A percentile compares a stretch with the other conserved stretches of the same genome.
These are phyloP conservation scores for Xiphias gladius DNA, from an alignment of 2,113 vertebrate species.

Conservation along the genomic window DNA sequence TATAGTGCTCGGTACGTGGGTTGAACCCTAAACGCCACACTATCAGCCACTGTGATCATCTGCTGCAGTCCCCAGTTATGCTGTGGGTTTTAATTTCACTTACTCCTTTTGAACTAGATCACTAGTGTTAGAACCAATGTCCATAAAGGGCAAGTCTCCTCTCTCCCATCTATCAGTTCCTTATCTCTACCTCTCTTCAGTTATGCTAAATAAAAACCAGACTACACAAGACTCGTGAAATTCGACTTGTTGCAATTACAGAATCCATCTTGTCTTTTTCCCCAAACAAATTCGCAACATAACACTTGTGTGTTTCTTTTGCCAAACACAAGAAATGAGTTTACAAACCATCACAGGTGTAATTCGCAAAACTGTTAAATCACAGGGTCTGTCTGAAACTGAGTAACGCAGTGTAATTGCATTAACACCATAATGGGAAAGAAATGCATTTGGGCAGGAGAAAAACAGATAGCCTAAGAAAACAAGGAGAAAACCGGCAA, in stretches of 20 bases:
- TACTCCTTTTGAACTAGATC: conserved; percentile 39
- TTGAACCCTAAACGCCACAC: conserved; percentile 37
- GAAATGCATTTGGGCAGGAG: not conserved
- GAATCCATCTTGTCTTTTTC: not conserved
- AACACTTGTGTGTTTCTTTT: not conserved
- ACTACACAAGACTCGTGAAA: not conserved
- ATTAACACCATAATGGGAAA: conserved; percentile 3
- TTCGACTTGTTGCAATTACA: not conserved
- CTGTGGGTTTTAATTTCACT: conserved; percentile 35
- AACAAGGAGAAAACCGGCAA: conserved; percentile 6
- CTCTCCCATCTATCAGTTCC: not conserved
- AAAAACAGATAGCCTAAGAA: conserved; percentile 6
- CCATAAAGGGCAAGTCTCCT: conserved; percentile 18
- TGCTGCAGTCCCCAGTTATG: conserved; percentile 3
- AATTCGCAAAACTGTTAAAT: conserved; percentile 20
- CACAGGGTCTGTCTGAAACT: conserved; percentile 19
- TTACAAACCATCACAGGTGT: conserved; percentile 12
- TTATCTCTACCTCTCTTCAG: not conserved
- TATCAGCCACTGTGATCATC: conserved; percentile 27
- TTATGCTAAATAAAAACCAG: not conserved
- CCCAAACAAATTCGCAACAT: not conserved
- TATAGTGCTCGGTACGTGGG: not conserved
- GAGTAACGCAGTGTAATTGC: conserved; percentile 39
- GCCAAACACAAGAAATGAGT: conserved; percentile 6
- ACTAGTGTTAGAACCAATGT: conserved; percentile 32